These are phyloP conservation scores for Shargacucullia verbasci DNA, from an alignment of 2,888 invertebrate genomes.

Conservation along the genomic window DNA sequence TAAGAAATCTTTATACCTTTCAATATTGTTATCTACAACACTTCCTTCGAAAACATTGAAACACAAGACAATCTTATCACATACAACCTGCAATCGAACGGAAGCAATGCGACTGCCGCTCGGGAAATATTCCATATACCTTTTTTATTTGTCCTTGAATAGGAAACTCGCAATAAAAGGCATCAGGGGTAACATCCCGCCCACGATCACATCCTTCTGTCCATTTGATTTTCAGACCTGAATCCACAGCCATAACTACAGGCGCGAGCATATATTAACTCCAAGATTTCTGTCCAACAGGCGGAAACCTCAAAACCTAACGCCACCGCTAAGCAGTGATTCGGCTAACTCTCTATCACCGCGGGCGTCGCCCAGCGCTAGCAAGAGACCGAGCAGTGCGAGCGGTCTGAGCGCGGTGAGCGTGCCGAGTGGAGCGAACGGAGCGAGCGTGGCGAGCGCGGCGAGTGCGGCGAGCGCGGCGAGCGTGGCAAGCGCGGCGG, in stretches of 20 bases:
- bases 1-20: constrained; percentile 20
- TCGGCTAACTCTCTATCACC: constrained; percentile 96
- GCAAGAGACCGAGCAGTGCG: constrained; percentile 89
- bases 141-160: too few relatives aligned
- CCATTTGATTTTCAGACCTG: too few relatives aligned
- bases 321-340: constrained; percentile 96
- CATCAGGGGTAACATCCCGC: too few relatives aligned
- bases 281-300: constrained; percentile 73
- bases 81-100: not conserved
- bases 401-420: constrained; percentile 63
- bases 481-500: constrained; percentile 7
- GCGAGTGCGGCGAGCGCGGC: not conserved
- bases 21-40: constrained; percentile 19
- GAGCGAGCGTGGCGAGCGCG: constrained; percentile 2
- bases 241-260: too few relatives aligned
- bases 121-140: too few relatives aligned
- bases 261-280: constrained; percentile 1
- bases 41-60: constrained; percentile 9
- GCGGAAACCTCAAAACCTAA: constrained; percentile 97
- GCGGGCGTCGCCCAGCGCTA: constrained; percentile 88
- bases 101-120: not conserved
- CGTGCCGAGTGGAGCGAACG: constrained; percentile 72
- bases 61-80: not conserved
- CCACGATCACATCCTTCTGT: too few relatives aligned
- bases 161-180: too few relatives aligned